A percentile compares a stretch with the other conserved stretches of the same genome.
phyloP scores from a whole-genome alignment of 2,888 invertebrate genomes.

The Drymonia ruficornis region DNA sequence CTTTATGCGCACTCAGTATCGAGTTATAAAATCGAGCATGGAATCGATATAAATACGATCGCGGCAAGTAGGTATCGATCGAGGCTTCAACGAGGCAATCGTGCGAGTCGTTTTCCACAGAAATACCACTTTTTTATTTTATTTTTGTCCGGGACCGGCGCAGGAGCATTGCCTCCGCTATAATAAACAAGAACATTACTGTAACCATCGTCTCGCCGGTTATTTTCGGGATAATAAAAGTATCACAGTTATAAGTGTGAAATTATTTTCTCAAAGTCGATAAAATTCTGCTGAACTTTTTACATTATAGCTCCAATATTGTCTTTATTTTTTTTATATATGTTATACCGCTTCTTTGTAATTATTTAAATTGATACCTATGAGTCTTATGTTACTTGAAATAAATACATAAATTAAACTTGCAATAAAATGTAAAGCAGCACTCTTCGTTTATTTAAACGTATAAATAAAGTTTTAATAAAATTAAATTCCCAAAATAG shows the following conservation, averaged over 20 bases:
- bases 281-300: neutral
- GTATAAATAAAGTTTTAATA: no score
- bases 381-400: no score
- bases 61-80: constrained; percentile 51
- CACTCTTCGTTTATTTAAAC: no score
- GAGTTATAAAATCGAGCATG: constrained; percentile 8
- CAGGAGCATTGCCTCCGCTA: constrained; percentile 75
- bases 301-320: neutral
- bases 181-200: constrained; percentile 61
- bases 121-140: constrained; percentile 72
- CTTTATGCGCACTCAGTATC: neutral
- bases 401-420: no score
- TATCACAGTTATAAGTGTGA: constrained; percentile 4
- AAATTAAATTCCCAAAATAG: no score
- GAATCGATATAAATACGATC: constrained; percentile 45
- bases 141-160: constrained; percentile 63
- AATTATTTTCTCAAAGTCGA: neutral
- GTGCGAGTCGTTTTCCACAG: constrained; percentile 69
- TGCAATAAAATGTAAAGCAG: no score
- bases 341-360: no score
- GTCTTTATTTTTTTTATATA: no score
- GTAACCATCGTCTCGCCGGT: constrained; percentile 45
- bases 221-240: constrained; percentile 22
- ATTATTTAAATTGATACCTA: no score
- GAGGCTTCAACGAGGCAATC: constrained; percentile 65